Base-by-base conservation (phyloP, 2,888 invertebrate genomes). In the Scelioninae gen. 1 region DNA sequence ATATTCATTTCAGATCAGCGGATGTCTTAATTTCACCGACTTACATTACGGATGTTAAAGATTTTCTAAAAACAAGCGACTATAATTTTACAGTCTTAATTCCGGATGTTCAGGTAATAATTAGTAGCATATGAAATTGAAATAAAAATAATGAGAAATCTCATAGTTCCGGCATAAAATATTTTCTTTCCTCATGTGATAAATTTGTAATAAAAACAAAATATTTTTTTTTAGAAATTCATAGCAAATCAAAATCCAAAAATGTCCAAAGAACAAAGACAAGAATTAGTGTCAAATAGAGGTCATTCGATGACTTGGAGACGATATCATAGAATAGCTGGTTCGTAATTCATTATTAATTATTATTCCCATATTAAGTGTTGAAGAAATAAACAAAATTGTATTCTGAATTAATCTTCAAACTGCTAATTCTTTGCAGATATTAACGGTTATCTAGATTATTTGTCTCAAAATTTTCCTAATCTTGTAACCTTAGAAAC, bases 21-120 rank as follows among this genome's bases (percentile, higher is more conserved):
- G 97, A 97, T 89, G 93, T 97, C 5, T 93, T 97, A 60, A 94
- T 97, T 10, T 95, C 96, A 0, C 96, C 96, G 0, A 94, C 94
- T 79, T 93, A 95, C 71, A 92, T 95, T 2, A 89, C 89, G 3
- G 94, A 95, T 69, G 92, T 95, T 4, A 94, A 94, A 87, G 93
- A 94, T 49, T 94, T 94, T 87, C 92, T 96, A 5, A 94, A 94
- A 75, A 94, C 94, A 11, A 93, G 94, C 80, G 93, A 94, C 49
- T 94, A 96, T 38, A 94, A 94, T 60, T 95, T 94, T 84, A 94
- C 94, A 84, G 94, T 96, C 0, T 92, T 96, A 34, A 95, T 96
- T 87, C 94, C 95, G 88, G 96, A 96, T 90, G 93, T 96, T 32
- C 95, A 96, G 93, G 95, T 95, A 85, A n/a, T n/a, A n/a, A n/a